Conservation (phyloP, 2,888 invertebrate species). For the Nymphalis urticae region DNA sequence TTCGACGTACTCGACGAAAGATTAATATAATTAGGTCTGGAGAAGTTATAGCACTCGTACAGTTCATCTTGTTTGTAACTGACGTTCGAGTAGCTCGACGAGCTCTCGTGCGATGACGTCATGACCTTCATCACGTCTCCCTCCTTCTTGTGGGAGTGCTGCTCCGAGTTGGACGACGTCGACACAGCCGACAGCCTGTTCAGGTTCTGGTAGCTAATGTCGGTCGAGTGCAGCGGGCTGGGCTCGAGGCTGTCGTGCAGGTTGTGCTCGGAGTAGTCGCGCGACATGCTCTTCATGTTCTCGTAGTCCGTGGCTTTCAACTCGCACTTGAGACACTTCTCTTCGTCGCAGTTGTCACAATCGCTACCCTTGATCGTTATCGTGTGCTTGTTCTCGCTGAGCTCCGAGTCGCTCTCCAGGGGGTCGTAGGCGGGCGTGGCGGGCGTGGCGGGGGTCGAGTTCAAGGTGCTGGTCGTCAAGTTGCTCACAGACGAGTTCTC, state of each 20-base stretch:
- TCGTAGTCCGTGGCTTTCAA: slow-evolving; percentile 68
- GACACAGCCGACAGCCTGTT: slow-evolving; percentile 75
- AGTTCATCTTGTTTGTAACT: slow-evolving; percentile 65
- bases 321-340: slow-evolving; percentile 73
- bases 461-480: slow-evolving; percentile 61
- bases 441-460: slow-evolving; percentile 65
- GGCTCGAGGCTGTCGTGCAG: slow-evolving; percentile 61
- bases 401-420: slow-evolving; percentile 72
- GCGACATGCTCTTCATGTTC: slow-evolving; percentile 46
- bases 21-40: slow-evolving; percentile 74
- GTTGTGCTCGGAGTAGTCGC: slow-evolving; percentile 43
- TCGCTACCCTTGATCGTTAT: slow-evolving; percentile 61
- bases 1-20: slow-evolving; percentile 72
- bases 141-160: slow-evolving; percentile 51
- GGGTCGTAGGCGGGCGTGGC: slow-evolving; percentile 69
- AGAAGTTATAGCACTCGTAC: slow-evolving; percentile 69
- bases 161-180: slow-evolving; percentile 67
- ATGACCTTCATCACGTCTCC: slow-evolving; percentile 60
- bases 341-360: slow-evolving; percentile 62
- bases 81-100: slow-evolving; percentile 69
- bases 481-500: slow-evolving; percentile 62
- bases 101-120: slow-evolving; percentile 77
- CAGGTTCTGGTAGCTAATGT: slow-evolving; percentile 76
- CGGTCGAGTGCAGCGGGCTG: slow-evolving; percentile 66
- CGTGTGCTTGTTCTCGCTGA: slow-evolving; percentile 69